phyloP scores from a whole-genome alignment of 2,797 vertebrate species.

The Cossypha polioptera region DNA sequence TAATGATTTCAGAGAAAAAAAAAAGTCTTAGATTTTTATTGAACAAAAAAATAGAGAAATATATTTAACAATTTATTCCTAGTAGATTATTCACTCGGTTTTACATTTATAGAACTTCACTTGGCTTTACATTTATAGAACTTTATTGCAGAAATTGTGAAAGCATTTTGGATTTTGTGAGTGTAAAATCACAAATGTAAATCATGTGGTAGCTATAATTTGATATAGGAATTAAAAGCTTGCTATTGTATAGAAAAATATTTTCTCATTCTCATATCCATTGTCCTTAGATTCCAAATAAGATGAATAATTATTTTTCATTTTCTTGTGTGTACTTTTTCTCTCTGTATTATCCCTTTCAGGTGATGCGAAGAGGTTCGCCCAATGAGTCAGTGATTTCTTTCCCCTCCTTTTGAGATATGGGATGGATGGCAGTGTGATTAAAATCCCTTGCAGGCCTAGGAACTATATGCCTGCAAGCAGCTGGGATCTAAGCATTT shows the following conservation, averaged over 20 bases:
- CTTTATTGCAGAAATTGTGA: not conserved
- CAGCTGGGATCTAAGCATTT: not conserved
- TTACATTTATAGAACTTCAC: not conserved
- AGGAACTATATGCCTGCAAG: not conserved
- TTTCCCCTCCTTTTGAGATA: not conserved
- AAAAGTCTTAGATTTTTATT: not conserved
- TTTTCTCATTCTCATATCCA: not conserved
- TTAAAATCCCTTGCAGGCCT: not conserved
- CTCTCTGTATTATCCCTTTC: not conserved
- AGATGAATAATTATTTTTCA: not conserved
- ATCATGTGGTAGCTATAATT: not conserved
- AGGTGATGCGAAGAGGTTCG: not conserved
- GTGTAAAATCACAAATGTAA: not conserved
- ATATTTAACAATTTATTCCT: not conserved
- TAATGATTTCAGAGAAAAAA: not conserved
- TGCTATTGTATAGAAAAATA: not conserved
- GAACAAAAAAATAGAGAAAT: not conserved
- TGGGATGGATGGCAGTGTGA: not conserved
- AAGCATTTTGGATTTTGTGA: not conserved
- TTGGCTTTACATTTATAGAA: not conserved
- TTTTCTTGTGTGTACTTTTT: not conserved
- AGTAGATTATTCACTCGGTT: not conserved
- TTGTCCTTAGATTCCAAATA: not conserved
- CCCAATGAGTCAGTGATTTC: not conserved
- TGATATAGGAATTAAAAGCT: not conserved